phyloP scores from a whole-genome alignment of 2,888 invertebrate genomes.

The Tiphia femorata region DNA sequence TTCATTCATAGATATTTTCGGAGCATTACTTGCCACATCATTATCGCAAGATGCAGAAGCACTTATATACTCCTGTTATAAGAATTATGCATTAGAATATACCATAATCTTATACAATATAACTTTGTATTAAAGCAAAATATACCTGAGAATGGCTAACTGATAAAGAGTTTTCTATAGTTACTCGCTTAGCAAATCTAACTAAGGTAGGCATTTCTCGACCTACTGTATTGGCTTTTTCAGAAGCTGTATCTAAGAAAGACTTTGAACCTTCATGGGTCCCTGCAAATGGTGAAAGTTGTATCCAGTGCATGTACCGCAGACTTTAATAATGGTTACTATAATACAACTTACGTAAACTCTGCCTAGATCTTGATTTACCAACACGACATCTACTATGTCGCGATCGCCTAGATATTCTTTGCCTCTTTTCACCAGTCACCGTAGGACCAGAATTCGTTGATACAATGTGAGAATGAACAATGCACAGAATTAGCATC shows the following conservation, averaged over 20 bases:
- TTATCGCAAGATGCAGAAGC: slow-evolving; percentile 34
- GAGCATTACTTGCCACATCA: slow-evolving; percentile 24
- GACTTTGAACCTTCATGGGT: slow-evolving; percentile 53
- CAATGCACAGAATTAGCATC: slow-evolving; percentile 80
- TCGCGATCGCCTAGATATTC: slow-evolving; percentile 50
- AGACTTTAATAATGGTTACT: neutral
- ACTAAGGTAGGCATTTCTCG: slow-evolving; percentile 58
- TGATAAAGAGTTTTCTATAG: slow-evolving; percentile 49
- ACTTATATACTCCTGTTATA: slow-evolving; percentile 32
- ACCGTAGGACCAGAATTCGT: slow-evolving; percentile 70
- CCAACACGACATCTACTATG: slow-evolving; percentile 57
- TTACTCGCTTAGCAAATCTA: slow-evolving; percentile 62
- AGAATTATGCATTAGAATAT: neutral
- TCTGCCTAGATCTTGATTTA: slow-evolving; percentile 55
- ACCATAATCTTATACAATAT: neutral
- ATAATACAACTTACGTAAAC: slow-evolving; percentile 46
- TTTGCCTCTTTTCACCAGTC: slow-evolving; percentile 50
- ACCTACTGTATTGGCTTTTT: slow-evolving; percentile 43
- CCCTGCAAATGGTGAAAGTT: slow-evolving; percentile 36
- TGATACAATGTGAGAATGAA: slow-evolving; percentile 86
- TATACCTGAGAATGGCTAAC: slow-evolving; percentile 30
- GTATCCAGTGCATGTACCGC: too few species aligned
- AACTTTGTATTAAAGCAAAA: neutral
- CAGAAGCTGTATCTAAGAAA: slow-evolving; percentile 49
- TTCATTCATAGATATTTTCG: slow-evolving; percentile 26